Base-by-base conservation (phyloP, 2,888 invertebrate species). In the Heliconius erato region DNA sequence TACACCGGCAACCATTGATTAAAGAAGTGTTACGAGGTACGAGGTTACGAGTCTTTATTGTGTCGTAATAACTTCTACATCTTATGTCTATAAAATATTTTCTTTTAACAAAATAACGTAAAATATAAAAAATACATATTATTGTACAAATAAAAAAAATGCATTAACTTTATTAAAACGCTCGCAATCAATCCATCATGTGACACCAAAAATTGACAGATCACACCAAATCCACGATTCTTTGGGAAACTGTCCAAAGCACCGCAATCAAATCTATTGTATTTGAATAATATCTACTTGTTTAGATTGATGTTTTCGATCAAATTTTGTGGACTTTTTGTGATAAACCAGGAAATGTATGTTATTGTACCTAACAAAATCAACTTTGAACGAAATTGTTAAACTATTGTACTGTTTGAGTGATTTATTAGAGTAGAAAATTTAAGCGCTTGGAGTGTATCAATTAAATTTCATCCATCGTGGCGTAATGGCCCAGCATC, bases 191-290 rank as follows among this genome's bases (percentile, higher is more conserved):
- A 95, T 95, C 93, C 85, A 94, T 95, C 94, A 92, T 76, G 87
- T 87, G 86, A 89, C 86, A 85, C 81, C 67, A 79, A 88, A 54
- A 89, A 93, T 88, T 92, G 94, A 93, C 92, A 92, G 85, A 88
- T 92, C 89, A 86, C 89, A 87, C 87, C 88, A 88, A 91, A 91
- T 92, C 89, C 91, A 85, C 89, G 92, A 90, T 91, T 87, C 89
- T 89, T 91, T 89, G 88, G 86, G 88, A 90, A 90, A 90, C 86
- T 87, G 86, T 86, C 85, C 88, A 89, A 92, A 88, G 89, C 87
- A 65, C 81, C 86, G 87, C 90, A 95, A 95, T 94, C 93, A 94
- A 90, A 89, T 44, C 88, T 85, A 94, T 95, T 94, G 94, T 94
- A 88, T 87, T 83, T 85, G 85, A 87, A 88, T 89, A 82, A 82